Evolutionary conservation across 2,888 invertebrate species (phyloP), one percentile per base, ranked within the genome.

Genomic region (Drosophila recens): DNA sequence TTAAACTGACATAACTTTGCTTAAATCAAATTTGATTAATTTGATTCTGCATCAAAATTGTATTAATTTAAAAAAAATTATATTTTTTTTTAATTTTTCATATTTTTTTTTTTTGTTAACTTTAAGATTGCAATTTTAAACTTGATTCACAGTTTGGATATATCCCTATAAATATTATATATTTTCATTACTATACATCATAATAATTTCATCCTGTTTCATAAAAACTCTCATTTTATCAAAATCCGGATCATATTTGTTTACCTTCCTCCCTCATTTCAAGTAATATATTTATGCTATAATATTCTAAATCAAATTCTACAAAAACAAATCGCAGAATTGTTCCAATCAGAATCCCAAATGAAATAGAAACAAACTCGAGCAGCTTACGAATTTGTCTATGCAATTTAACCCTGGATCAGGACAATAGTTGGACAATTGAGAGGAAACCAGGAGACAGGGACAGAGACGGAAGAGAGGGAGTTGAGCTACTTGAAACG

Each of bases 311-410:
- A 43, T 46, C n/a, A 40, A 53, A 43, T 43, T 13, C 30, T 33
- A 34, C 11, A 45, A 57, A 43, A 38, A 43, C 61, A 57, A 49
- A 51, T 75, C 20, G 43, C 30, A 62, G 67, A 79, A 67, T 75
- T 53, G 42, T 48, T 85, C 67, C 87, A 88, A 83, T 89, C 87
- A 88, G 87, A 87, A 83, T 71, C 81, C 51, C 89, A 86, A 89
- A 83, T 83, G 72, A 89, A 86, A 89, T 87, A 80, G 80, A 83
- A 86, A 83, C 83, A 89, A 88, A 77, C 76, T 67, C 49, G 49
- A 70, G 52, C 57, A 56, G 73, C 67, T 82, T 76, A 65, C 77
- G 80, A 72, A 75, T 82, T 83, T 77, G 89, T 83, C 89, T 83
- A 86, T 86, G 87, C 67, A 80, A 79, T 82, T 82, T 82, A 82